A percentile compares a stretch with the other conserved stretches of the same genome.
Conservation (phyloP, 2,888 invertebrate genomes). For the Monochamus alternatus region DNA sequence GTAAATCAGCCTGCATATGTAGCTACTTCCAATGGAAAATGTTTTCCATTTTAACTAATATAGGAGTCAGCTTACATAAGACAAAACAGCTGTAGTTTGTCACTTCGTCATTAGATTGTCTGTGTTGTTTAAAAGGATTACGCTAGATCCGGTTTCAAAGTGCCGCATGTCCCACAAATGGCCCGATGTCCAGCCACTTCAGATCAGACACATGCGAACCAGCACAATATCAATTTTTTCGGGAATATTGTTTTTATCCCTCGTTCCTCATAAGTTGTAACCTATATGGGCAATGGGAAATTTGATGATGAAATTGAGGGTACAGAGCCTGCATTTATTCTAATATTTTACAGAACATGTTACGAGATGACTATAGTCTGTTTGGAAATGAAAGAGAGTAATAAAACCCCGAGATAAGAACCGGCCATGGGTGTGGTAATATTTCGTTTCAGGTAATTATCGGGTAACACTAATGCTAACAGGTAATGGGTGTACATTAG, state of each 20-base stretch:
- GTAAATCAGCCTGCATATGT: too few species aligned
- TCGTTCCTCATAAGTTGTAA: not conserved
- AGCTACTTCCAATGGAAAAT: not conserved
- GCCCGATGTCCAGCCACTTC: slow-evolving; percentile 55
- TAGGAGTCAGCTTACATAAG: slow-evolving; percentile 28
- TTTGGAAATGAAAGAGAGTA: too few species aligned
- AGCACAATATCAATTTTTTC: slow-evolving; percentile 43
- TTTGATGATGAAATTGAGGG: too few species aligned
- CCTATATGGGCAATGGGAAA: too few species aligned
- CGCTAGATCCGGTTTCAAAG: slow-evolving; percentile 59
- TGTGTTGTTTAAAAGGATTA: slow-evolving; percentile 59
- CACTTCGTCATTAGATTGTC: slow-evolving; percentile 52
- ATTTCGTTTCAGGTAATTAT: too few species aligned
- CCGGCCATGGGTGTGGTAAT: too few species aligned
- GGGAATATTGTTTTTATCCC: slow-evolving; percentile 29
- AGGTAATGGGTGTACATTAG: too few species aligned
- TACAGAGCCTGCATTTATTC: too few species aligned
- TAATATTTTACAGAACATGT: too few species aligned
- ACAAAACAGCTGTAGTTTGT: slow-evolving; percentile 48
- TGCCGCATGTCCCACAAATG: slow-evolving; percentile 52
- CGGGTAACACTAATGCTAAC: too few species aligned
- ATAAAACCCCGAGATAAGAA: too few species aligned
- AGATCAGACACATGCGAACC: slow-evolving; percentile 43
- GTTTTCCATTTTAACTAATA: slow-evolving; percentile 16
- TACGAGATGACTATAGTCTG: too few species aligned